These are phyloP conservation scores for Drosophila tristis DNA, from an alignment of 1,140 invertebrate species.

Conservation along the genomic window DNA sequence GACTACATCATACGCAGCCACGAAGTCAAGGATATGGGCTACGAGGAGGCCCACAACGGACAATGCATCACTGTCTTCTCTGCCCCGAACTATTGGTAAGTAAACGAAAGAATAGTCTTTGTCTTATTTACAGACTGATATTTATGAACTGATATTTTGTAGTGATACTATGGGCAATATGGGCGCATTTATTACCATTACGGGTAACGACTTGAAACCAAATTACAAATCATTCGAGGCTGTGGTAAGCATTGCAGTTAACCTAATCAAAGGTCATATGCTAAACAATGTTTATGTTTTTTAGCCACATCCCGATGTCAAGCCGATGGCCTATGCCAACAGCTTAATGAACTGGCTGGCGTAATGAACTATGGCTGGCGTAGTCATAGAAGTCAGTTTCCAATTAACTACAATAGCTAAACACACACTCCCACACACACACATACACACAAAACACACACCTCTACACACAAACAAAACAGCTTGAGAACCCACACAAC, in stretches of 20 bases:
- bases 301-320: conserved; percentile 98
- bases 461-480: conserved; percentile 20
- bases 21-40: conserved; percentile 98
- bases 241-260: conserved; percentile 85
- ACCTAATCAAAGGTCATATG: too few species aligned
- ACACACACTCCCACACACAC: conserved; percentile 49
- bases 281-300: conserved; percentile 72
- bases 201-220: conserved; percentile 95
- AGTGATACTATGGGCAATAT: conserved; percentile 99
- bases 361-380: conserved; percentile 67
- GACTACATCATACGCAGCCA: conserved; percentile 98
- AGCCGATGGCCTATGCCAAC: conserved; percentile 97
- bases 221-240: conserved; percentile 96
- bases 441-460: conserved; percentile 16
- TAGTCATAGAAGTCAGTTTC: conserved; percentile 65
- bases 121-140: not conserved
- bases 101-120: not conserved
- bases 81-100: conserved; percentile 99
- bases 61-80: conserved; percentile 98
- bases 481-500: conserved; percentile 66
- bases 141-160: conserved; percentile 80
- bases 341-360: conserved; percentile 85
- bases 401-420: conserved; percentile 68
- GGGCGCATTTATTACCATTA: conserved; percentile 98
- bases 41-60: conserved; percentile 96